Conservation (phyloP, 2,888 invertebrate species). For the Iselma pallidipennis region DNA sequence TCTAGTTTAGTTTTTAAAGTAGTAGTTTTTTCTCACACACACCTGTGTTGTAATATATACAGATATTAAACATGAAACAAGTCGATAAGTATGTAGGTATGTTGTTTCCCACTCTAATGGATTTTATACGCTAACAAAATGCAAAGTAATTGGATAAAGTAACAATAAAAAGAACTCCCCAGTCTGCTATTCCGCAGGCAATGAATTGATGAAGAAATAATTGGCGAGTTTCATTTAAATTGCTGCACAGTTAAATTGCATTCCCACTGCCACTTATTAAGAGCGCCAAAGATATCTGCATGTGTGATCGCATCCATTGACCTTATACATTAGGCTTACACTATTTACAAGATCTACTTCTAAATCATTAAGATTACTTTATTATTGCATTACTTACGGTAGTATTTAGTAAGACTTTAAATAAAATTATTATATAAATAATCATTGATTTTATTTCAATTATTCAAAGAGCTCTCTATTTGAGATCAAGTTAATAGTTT, state of each 20-base stretch:
- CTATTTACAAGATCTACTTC: background rate
- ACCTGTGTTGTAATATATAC: background rate
- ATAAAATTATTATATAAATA: too few relatives aligned
- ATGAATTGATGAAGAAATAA: slow-evolving; percentile 26
- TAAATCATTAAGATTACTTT: too few relatives aligned
- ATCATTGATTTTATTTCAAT: too few relatives aligned
- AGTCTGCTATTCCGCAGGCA: slow-evolving; percentile 19
- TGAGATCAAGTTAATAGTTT: too few relatives aligned
- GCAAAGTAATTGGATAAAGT: slow-evolving; percentile 22
- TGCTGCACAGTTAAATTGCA: slow-evolving; percentile 21
- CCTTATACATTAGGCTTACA: background rate
- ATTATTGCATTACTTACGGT: too few relatives aligned
- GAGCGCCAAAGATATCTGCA: slow-evolving; percentile 14
- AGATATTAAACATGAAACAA: background rate
- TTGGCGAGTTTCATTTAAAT: slow-evolving; percentile 23
- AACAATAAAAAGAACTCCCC: slow-evolving; percentile 11
- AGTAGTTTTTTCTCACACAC: background rate
- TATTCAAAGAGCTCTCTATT: too few relatives aligned
- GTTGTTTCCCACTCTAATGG: background rate
- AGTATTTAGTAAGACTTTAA: too few relatives aligned
- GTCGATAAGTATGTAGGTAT: background rate
- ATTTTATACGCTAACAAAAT: slow-evolving; percentile 19
- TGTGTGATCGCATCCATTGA: slow-evolving; percentile 13
- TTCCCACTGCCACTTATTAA: slow-evolving; percentile 19
- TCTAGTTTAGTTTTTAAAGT: too few relatives aligned